These are phyloP conservation scores for Dryoscopus gambensis DNA, from an alignment of 2,113 vertebrate species.

Conservation along the genomic window DNA sequence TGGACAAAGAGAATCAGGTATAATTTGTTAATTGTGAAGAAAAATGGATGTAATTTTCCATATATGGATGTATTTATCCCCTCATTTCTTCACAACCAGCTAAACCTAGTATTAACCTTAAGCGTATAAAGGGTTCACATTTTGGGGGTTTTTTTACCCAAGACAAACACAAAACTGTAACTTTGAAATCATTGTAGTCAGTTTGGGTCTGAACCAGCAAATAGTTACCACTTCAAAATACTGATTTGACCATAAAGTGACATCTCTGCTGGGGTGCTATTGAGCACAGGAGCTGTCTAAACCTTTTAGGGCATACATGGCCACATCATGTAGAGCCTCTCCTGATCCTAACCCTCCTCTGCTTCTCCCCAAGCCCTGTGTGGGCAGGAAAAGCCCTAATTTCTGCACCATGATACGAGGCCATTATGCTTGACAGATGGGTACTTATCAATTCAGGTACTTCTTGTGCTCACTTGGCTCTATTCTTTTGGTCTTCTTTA, in stretches of 20 bases:
- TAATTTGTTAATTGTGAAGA: background rate
- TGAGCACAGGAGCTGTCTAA: background rate
- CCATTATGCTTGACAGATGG: background rate
- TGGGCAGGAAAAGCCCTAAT: background rate
- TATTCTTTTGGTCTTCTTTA: background rate
- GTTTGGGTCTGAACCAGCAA: background rate
- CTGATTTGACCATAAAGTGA: background rate
- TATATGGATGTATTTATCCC: background rate
- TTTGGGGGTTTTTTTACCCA: accelerated
- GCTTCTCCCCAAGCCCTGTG: accelerated
- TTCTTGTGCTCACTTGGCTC: background rate
- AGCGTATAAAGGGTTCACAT: background rate
- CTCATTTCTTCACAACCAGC: background rate
- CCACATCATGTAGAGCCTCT: background rate
- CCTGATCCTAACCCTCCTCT: background rate
- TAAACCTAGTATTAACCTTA: background rate
- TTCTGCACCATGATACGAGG: background rate
- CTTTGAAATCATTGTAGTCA: background rate
- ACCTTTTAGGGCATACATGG: background rate
- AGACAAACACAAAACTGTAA: background rate
- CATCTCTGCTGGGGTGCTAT: background rate
- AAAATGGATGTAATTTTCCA: background rate
- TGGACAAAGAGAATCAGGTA: background rate
- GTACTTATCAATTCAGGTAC: background rate
- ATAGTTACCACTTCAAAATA: background rate